Evolutionary conservation across 2,888 invertebrate genomes (phyloP).

Genomic region (Marasmarcha lunaedactyla): DNA sequence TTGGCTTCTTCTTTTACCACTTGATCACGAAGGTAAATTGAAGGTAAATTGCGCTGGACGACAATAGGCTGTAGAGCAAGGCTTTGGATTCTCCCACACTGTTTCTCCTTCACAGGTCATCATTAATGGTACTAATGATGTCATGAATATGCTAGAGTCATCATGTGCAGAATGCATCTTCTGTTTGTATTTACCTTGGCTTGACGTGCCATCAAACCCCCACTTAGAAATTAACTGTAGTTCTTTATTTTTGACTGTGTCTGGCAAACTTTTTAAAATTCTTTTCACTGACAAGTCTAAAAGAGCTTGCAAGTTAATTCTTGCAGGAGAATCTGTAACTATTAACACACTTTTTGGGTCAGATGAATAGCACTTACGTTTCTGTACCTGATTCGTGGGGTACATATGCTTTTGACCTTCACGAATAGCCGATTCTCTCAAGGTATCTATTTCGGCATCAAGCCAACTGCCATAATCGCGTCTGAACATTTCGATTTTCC

Average conservation of each 20-base stretch:
- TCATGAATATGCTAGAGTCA: constrained; percentile 10
- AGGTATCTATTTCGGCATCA: constrained; percentile 3
- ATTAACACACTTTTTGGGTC: too few species aligned
- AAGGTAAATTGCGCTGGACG: constrained; percentile 10
- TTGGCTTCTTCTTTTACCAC: too few species aligned
- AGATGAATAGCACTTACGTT: background rate
- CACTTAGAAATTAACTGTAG: constrained; percentile 9
- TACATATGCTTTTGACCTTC: constrained; percentile 3
- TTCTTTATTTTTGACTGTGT: constrained; percentile 6
- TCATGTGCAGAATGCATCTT: constrained; percentile 5
- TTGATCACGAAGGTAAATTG: background rate
- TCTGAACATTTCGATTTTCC: too few species aligned
- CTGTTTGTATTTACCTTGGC: constrained; percentile 10
- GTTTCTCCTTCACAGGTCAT: constrained; percentile 3
- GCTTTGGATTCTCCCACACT: constrained; percentile 10
- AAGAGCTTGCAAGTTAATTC: constrained; percentile 11
- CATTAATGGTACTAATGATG: constrained; percentile 9
- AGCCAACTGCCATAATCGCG: constrained; percentile 1
- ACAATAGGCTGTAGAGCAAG: constrained; percentile 8
- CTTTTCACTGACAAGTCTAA: constrained; percentile 10
- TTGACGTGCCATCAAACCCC: constrained; percentile 9
- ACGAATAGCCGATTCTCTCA: constrained; percentile 5
- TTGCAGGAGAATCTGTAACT: constrained; percentile 8
- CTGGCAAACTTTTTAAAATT: constrained; percentile 8
- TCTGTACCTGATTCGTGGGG: constrained; percentile 4